phyloP scores from a whole-genome alignment of 2,888 invertebrate genomes.

The Brenthis daphne region DNA sequence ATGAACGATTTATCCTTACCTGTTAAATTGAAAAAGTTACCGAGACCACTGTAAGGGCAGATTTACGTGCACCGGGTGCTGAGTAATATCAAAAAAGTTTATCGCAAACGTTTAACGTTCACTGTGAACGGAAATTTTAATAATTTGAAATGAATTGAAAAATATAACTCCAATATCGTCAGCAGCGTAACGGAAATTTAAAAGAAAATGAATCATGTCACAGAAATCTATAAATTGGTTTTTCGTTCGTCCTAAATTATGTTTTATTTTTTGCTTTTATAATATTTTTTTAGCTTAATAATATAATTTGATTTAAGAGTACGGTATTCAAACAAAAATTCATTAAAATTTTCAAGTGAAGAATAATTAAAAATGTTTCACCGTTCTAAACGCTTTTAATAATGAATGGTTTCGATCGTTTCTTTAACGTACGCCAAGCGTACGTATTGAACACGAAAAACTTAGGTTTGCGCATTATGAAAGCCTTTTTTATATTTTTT shows the following conservation, averaged over 20 bases:
- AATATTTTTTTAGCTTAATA: no score
- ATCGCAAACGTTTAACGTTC: slow-evolving; percentile 57
- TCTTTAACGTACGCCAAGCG: no score
- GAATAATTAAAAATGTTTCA: no score
- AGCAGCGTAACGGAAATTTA: slow-evolving; percentile 34
- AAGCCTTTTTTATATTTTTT: no score
- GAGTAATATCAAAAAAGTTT: slow-evolving; percentile 80
- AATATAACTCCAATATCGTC: slow-evolving; percentile 44
- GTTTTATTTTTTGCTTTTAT: slow-evolving; percentile 19
- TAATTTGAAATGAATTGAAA: slow-evolving; percentile 58
- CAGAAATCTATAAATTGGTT: slow-evolving; percentile 37
- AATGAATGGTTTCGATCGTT: no score
- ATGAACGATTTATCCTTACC: slow-evolving; percentile 81
- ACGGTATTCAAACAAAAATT: not conserved
- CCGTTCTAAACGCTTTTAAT: no score
- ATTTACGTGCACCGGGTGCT: slow-evolving; percentile 78
- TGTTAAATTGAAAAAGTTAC: slow-evolving; percentile 82
- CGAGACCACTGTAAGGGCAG: slow-evolving; percentile 75
- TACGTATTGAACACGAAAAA: no score
- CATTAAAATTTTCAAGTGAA: no score
- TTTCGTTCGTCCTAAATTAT: slow-evolving; percentile 24
- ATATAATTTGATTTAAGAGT: slow-evolving; percentile 14
- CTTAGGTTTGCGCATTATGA: no score
- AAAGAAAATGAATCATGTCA: slow-evolving; percentile 37
- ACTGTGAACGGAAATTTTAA: slow-evolving; percentile 57